These are phyloP conservation scores for Centropus bengalensis DNA, from an alignment of 2,113 vertebrate genomes.

Conservation along the genomic window DNA sequence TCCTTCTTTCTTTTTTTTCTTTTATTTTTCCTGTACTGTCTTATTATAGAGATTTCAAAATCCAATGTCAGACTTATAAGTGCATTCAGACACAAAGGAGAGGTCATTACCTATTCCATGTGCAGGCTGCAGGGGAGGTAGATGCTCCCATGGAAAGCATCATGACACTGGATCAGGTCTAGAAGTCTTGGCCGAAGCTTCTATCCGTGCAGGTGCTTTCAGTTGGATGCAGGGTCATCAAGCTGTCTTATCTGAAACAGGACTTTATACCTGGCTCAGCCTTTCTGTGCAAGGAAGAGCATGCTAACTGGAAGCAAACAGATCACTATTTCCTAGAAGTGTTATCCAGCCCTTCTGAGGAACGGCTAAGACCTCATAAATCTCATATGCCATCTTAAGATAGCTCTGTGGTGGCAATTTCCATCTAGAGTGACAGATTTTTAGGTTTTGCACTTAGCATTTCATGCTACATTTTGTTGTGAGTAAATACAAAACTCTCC, in stretches of 20 bases:
- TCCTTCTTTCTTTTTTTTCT: background rate
- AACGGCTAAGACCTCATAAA: background rate
- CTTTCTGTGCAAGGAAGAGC: background rate
- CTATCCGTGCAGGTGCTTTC: background rate
- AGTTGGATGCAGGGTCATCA: background rate
- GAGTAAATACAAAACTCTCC: background rate
- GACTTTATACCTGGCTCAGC: background rate
- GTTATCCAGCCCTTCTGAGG: background rate
- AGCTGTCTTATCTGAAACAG: background rate
- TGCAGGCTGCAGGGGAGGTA: background rate
- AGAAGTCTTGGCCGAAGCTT: background rate
- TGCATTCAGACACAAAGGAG: background rate
- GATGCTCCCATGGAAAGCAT: background rate
- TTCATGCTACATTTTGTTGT: background rate
- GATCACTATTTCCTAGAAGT: background rate
- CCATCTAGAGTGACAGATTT: background rate
- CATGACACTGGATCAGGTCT: accelerated
- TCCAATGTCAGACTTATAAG: background rate
- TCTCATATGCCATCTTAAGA: background rate
- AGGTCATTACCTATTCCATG: accelerated
- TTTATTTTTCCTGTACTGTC: background rate
- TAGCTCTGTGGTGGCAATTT: background rate
- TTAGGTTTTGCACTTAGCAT: background rate
- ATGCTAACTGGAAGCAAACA: background rate
- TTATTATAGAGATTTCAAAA: background rate